Evolutionary conservation across 2,113 vertebrate genomes (phyloP).

Genomic region (Sterrhoptilus dennistouni): DNA sequence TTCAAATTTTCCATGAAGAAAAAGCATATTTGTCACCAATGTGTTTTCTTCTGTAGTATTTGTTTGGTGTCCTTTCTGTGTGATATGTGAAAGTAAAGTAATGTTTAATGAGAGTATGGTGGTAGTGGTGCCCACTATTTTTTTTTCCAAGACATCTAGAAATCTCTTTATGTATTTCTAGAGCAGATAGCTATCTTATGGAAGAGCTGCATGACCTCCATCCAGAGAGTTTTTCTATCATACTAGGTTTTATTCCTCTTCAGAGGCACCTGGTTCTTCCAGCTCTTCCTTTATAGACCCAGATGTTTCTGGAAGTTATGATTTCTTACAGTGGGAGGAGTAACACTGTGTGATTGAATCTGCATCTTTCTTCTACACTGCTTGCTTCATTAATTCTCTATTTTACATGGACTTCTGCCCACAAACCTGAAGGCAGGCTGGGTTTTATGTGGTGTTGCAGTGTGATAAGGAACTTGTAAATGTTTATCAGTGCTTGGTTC

Average conservation of each 20-base stretch:
- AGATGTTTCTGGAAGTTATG: background rate
- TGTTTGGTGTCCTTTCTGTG: background rate
- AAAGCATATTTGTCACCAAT: background rate
- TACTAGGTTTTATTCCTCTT: background rate
- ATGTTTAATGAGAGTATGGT: background rate
- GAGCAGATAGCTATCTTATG: background rate
- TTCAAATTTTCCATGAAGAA: background rate
- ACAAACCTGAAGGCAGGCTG: background rate
- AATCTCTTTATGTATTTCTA: background rate
- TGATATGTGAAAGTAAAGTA: background rate
- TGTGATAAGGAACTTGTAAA: background rate
- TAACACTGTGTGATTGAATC: background rate
- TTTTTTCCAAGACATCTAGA: background rate
- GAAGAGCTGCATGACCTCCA: background rate
- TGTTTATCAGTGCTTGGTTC: background rate
- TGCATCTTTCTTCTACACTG: background rate
- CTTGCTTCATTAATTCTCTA: background rate
- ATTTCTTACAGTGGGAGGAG: background rate
- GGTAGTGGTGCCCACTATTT: fast-evolving
- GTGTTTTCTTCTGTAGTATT: background rate
- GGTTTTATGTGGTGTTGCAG: background rate
- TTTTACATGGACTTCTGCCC: background rate
- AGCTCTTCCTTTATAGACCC: background rate
- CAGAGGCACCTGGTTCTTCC: background rate
- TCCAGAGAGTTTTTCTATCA: background rate